Evolutionary conservation across 2,797 vertebrate genomes (phyloP).

Genomic region (Alauda arvensis): DNA sequence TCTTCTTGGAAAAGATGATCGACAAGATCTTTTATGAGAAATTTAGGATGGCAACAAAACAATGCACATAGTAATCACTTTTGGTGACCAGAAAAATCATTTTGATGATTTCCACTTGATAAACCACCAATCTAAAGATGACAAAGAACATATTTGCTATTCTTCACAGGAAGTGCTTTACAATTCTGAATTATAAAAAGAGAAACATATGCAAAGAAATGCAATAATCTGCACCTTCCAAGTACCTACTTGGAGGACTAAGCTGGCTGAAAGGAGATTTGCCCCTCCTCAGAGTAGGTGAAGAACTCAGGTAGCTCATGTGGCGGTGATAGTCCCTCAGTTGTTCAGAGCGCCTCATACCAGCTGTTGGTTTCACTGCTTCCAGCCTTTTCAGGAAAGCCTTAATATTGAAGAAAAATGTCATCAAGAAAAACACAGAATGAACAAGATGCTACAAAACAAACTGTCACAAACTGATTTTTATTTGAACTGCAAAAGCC

Average conservation of each 20-base stretch:
- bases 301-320: slow-evolving; percentile 69
- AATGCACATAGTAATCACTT: background rate
- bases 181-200: background rate
- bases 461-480: background rate
- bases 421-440: background rate
- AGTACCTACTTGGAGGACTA: slow-evolving; percentile 67
- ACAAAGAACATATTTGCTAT: background rate
- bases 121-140: background rate
- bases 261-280: slow-evolving; percentile 66
- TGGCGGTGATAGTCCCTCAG: slow-evolving; percentile 87
- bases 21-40: background rate
- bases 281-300: slow-evolving; percentile 49
- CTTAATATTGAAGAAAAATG: slow-evolving; percentile 64
- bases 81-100: background rate
- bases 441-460: background rate
- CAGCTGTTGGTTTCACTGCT: slow-evolving; percentile 85
- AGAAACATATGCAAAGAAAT: background rate
- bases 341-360: slow-evolving; percentile 86
- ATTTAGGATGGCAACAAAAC: background rate
- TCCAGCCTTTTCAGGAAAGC: slow-evolving; percentile 89
- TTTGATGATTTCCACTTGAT: background rate
- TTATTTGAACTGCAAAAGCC: background rate
- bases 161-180: background rate
- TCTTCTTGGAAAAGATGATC: background rate
- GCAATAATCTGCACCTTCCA: background rate